Percentiles rank a stretch among this genome's conserved stretches.
phyloP scores from a whole-genome alignment of 1,140 invertebrate genomes.

The Phocides pigmalion region DNA sequence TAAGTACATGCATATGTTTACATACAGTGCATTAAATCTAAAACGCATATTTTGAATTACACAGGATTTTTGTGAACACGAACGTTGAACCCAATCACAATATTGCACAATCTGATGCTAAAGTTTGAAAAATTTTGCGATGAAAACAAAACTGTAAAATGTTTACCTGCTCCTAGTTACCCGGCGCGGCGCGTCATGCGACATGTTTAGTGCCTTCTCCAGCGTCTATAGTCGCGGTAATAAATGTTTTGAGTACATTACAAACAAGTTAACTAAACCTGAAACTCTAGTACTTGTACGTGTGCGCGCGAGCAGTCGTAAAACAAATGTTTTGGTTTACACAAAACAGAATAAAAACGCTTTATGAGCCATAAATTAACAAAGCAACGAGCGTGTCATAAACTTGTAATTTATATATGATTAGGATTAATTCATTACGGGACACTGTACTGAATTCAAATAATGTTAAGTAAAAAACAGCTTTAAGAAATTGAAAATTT shows the following conservation, averaged over 20 bases:
- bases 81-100: too few relatives aligned
- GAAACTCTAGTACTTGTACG: neutral
- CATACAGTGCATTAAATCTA: neutral
- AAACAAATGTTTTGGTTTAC: constrained; percentile 6
- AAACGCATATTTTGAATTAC: too few relatives aligned
- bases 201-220: neutral
- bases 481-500: too few relatives aligned
- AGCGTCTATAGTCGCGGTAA: neutral
- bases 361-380: constrained; percentile 7
- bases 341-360: neutral
- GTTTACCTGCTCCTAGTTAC: neutral
- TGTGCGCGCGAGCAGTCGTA: neutral
- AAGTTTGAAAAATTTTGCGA: too few relatives aligned
- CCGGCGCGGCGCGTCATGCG: neutral
- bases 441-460: neutral
- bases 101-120: too few relatives aligned
- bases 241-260: neutral
- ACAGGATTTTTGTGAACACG: too few relatives aligned
- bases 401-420: constrained; percentile 1
- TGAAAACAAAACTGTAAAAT: neutral
- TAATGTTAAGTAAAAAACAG: too few relatives aligned
- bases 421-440: neutral
- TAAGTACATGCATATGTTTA: neutral
- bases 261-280: constrained; percentile 1
- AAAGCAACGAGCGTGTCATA: constrained; percentile 1